These are phyloP conservation scores for Mesochorus sp. DNA, from an alignment of 2,888 invertebrate species.

Conservation along the genomic window DNA sequence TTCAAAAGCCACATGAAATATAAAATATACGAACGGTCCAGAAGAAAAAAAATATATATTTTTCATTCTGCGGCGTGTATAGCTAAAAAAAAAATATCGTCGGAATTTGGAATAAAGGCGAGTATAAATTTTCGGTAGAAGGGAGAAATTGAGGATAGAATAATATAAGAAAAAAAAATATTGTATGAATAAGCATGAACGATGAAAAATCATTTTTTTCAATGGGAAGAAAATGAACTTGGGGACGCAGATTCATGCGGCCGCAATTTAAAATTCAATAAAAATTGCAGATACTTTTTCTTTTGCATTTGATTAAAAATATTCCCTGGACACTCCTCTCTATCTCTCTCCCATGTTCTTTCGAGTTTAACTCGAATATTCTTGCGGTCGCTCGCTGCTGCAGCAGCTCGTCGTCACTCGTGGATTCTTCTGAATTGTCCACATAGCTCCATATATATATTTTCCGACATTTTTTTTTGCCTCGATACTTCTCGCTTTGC, in stretches of 20 bases:
- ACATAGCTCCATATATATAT: slow-evolving; percentile 22
- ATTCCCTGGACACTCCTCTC: neutral
- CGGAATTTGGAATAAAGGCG: too few relatives aligned
- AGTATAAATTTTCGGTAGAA: neutral
- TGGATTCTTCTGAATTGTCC: neutral
- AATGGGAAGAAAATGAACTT: neutral
- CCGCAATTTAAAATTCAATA: neutral
- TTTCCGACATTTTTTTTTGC: slow-evolving; percentile 14
- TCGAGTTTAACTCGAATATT: neutral
- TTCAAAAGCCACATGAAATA: neutral
- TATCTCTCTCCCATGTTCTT: neutral
- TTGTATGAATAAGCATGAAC: neutral
- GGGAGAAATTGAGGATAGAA: neutral
- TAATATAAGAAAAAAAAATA: too few relatives aligned
- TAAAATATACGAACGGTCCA: neutral
- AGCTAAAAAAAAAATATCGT: too few relatives aligned
- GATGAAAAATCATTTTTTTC: neutral
- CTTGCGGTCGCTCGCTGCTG: neutral
- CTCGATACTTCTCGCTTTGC: neutral
- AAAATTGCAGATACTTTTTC: neutral
- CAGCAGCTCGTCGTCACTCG: neutral
- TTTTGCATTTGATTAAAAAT: neutral
- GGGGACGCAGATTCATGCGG: neutral
- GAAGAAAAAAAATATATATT: too few relatives aligned
- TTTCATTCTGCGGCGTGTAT: too few relatives aligned